Evolutionary conservation across 1,140 invertebrate genomes (phyloP).

Genomic region (Lineus longissimus): DNA sequence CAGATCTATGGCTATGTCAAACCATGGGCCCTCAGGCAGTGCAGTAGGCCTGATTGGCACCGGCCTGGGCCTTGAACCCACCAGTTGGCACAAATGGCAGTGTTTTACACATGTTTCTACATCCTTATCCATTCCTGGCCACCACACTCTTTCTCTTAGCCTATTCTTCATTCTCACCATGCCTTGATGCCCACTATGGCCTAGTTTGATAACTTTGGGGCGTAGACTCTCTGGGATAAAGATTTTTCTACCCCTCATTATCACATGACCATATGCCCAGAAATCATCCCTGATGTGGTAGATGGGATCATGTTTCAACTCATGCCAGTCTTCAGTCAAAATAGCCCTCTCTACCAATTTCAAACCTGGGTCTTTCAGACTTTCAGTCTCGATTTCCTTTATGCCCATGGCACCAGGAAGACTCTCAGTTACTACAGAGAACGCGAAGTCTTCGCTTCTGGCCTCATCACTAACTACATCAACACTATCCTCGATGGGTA

Average conservation of each 20-base stretch:
- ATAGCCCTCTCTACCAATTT: too few species aligned
- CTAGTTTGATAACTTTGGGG: slow-evolving; percentile 9
- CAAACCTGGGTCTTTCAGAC: too few species aligned
- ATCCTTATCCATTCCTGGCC: slow-evolving; percentile 29
- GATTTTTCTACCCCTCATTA: slow-evolving; percentile 18
- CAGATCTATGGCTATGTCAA: slow-evolving; percentile 25
- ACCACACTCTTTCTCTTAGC: slow-evolving; percentile 24
- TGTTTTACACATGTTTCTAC: slow-evolving; percentile 20
- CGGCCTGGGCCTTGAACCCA: slow-evolving; percentile 10
- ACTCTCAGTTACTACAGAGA: too few species aligned
- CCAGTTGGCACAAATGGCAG: slow-evolving; percentile 25
- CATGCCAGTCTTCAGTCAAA: too few species aligned
- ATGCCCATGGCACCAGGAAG: too few species aligned
- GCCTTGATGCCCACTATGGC: slow-evolving; percentile 21
- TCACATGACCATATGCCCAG: slow-evolving; percentile 15
- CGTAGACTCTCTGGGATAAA: slow-evolving; percentile 14
- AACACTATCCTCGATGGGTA: not conserved
- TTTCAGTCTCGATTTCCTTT: too few species aligned
- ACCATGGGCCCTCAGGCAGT: slow-evolving; percentile 19
- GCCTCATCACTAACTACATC: too few species aligned
- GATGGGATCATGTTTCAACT: too few species aligned
- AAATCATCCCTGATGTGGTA: slow-evolving; percentile 14
- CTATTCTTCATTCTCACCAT: slow-evolving; percentile 24
- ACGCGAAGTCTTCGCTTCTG: too few species aligned
- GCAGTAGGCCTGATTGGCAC: slow-evolving; percentile 17